These are phyloP conservation scores for Orthosia gothica DNA, from an alignment of 2,888 invertebrate species.

Conservation along the genomic window DNA sequence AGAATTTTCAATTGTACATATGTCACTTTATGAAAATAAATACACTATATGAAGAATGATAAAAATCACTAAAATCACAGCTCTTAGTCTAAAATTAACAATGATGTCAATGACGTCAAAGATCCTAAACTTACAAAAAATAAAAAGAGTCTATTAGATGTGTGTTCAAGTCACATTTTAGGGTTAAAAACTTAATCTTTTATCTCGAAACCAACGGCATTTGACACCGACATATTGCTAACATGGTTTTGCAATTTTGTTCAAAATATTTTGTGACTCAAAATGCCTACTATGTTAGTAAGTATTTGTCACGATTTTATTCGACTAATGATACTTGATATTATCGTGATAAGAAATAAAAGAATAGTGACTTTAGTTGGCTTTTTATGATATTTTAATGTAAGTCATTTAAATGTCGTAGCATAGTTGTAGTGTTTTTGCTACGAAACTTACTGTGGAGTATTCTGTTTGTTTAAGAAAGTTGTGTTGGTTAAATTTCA, in stretches of 20 bases:
- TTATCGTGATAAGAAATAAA: slow-evolving; percentile 8
- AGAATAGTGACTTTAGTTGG: neutral
- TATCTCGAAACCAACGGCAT: slow-evolving; percentile 61
- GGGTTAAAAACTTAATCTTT: slow-evolving; percentile 70
- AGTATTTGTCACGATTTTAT: slow-evolving; percentile 48
- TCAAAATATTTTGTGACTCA: slow-evolving; percentile 65
- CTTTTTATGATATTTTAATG: neutral
- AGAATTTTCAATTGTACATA: no score
- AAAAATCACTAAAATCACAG: neutral
- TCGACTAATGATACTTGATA: slow-evolving; percentile 39
- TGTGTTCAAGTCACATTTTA: slow-evolving; percentile 65
- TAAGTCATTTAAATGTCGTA: neutral
- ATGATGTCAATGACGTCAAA: slow-evolving; percentile 60
- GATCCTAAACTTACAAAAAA: slow-evolving; percentile 24
- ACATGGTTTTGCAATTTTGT: slow-evolving; percentile 82
- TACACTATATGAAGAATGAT: neutral
- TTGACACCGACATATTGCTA: slow-evolving; percentile 78
- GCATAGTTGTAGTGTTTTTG: neutral
- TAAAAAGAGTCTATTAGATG: slow-evolving; percentile 52
- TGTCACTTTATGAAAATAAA: no score
- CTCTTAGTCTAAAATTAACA: slow-evolving; percentile 50
- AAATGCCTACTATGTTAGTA: slow-evolving; percentile 50
- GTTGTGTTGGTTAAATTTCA: neutral
- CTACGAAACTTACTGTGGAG: neutral
- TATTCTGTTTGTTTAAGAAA: neutral